Base-by-base conservation (phyloP, 2,797 vertebrate genomes). In the Amniataba percoides region DNA sequence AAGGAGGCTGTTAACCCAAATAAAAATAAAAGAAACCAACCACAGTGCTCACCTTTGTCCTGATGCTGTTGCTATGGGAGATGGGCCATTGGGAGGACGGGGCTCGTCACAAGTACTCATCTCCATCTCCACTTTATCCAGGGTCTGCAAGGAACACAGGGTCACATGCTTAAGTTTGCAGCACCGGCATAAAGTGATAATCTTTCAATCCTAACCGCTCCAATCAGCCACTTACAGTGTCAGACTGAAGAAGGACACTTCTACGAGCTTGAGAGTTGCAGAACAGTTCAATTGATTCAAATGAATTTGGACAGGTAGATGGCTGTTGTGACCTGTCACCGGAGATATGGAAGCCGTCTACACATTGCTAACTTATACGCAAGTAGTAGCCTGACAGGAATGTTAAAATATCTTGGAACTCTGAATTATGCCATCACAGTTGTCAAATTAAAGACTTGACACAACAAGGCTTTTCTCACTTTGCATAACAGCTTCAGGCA, bases 21-120 rank as follows among this genome's bases (percentile, higher is more conserved):
- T 2, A 5, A 31, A 31, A 31, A 31, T 0, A 16, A 62, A 10
- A 77, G 10, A 55, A 69, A 63, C 1, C 1, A 19, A 11, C 4
- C 14, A 23, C 23, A n/a, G 40, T 3, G 16, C 93, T 93, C 68
- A 99, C 98, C 97, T 99, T 89, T 99, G 98, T 87, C 98, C 98
- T 0, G 98, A 98, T 57, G 97, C 97, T 52, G 97, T 99, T 88
- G 98, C 98, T 92, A 99, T 98, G 60, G 98, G 98, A 69, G 98
- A 99, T 0, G 98, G 98, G 42, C 98, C 98, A 52, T 99, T 99
- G 59, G 97, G 97, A 36, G 95, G 93, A 59, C 98, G 97, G 27
- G 98, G 98, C 80, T 99, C 97, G 86, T 99, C 98, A 91, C 98
- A 99, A 52, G 98, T 99, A 82, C 97, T 98, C 98, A 99, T 99